Evolutionary conservation across 2,113 vertebrate genomes (phyloP).

Genomic region (Orthonyx spaldingii): DNA sequence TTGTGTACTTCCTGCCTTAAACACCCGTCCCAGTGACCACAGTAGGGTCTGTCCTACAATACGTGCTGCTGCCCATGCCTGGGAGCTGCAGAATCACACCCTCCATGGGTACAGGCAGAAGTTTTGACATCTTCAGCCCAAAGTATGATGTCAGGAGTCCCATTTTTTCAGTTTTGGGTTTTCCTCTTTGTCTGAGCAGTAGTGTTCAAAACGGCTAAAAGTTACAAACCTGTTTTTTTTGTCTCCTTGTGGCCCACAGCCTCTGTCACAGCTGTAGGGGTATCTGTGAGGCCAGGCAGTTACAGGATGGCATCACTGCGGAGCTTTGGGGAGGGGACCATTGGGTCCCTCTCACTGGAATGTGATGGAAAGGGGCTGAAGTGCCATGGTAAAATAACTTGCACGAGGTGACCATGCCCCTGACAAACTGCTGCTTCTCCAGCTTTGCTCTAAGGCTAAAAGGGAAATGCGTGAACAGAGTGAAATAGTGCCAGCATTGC

Average conservation of each 20-base stretch:
- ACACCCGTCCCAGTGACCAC: neutral
- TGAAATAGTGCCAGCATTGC: neutral
- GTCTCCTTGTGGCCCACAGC: neutral
- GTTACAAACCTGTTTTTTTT: neutral
- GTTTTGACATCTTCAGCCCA: neutral
- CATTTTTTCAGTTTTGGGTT: neutral
- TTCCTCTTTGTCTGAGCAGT: neutral
- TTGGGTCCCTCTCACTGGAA: neutral
- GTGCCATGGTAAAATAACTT: neutral
- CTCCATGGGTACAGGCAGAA: neutral
- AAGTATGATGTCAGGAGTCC: neutral
- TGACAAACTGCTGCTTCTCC: neutral
- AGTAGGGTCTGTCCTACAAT: neutral
- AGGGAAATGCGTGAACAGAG: neutral
- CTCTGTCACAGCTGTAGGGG: neutral
- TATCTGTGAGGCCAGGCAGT: neutral
- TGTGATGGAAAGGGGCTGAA: neutral
- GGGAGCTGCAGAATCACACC: neutral
- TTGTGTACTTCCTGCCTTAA: neutral
- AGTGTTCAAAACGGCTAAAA: neutral
- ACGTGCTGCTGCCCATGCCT: rapidly evolving
- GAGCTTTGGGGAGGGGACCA: neutral
- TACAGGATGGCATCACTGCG: neutral
- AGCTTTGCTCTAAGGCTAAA: neutral
- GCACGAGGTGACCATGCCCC: rapidly evolving